Conservation (phyloP, 2,113 vertebrate genomes). For the Callipepla squamata region DNA sequence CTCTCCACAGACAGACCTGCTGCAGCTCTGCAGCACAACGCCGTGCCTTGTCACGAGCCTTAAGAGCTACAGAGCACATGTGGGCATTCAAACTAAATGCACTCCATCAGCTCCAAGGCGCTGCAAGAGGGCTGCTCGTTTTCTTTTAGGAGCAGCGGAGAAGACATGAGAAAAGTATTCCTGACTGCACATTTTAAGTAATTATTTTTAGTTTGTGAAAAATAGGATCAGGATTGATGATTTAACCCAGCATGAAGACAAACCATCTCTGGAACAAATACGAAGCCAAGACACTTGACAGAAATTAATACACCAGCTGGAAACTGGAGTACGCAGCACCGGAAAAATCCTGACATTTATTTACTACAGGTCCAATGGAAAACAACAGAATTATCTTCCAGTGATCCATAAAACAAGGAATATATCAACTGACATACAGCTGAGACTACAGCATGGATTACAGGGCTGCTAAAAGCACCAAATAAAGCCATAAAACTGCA, state of each 20-base stretch:
- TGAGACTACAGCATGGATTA: not conserved
- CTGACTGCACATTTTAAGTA: not conserved
- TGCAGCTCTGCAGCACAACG: accelerated
- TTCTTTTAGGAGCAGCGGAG: not conserved
- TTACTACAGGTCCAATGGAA: not conserved
- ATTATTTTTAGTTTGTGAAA: not conserved
- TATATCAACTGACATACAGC: not conserved
- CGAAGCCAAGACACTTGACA: not conserved
- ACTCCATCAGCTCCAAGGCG: no score
- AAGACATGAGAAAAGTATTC: not conserved
- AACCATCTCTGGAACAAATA: not conserved
- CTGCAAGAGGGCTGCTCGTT: not conserved
- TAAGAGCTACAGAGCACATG: accelerated
- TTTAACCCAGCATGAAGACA: not conserved
- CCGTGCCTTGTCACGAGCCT: no score
- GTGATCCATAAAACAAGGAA: not conserved
- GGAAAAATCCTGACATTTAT: not conserved
- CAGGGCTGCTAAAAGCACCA: not conserved
- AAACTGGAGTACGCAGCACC: not conserved
- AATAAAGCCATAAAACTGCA: not conserved
- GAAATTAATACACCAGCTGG: not conserved
- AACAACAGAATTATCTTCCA: not conserved
- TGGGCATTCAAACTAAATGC: not conserved
- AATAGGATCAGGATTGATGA: not conserved
- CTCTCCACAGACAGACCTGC: not conserved